Conservation (phyloP, 2,888 invertebrate species). For the Apodemia duryi region DNA sequence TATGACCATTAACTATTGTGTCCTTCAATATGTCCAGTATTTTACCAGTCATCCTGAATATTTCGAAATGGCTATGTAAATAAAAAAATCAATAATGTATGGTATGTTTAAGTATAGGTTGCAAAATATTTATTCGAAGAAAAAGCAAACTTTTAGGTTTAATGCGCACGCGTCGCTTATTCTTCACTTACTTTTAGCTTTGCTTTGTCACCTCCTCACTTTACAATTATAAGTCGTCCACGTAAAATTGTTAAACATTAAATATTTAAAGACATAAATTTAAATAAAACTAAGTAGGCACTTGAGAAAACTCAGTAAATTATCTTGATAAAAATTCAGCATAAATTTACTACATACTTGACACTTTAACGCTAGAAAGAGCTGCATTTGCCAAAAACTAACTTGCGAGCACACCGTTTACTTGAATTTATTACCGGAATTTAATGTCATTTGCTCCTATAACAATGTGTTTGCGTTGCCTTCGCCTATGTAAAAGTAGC, state of each 20-base stretch:
- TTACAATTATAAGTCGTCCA: too few species aligned
- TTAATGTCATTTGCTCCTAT: slow-evolving; percentile 15
- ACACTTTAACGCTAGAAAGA: slow-evolving; percentile 22
- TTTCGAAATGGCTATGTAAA: background rate
- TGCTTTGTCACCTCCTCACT: too few species aligned
- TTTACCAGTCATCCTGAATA: too few species aligned
- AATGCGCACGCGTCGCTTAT: too few species aligned
- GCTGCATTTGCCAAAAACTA: slow-evolving; percentile 31
- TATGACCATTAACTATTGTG: too few species aligned
- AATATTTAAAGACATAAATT: slow-evolving; percentile 2
- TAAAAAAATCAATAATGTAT: too few species aligned
- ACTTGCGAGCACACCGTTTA: slow-evolving; percentile 29
- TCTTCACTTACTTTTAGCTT: too few species aligned
- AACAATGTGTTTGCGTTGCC: slow-evolving; percentile 12
- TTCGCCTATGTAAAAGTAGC: slow-evolving; percentile 8
- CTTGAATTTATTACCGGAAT: slow-evolving; percentile 24
- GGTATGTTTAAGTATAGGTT: too few species aligned
- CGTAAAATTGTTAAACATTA: background rate
- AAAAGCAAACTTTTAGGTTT: too few species aligned
- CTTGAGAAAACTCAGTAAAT: slow-evolving; percentile 5
- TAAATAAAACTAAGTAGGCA: background rate
- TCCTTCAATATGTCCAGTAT: too few species aligned
- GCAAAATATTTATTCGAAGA: too few species aligned
- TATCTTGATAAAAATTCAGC: slow-evolving; percentile 12
- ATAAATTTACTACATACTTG: slow-evolving; percentile 14